A percentile compares a stretch with the other conserved stretches of the same genome.
These are phyloP conservation scores for Euura lappo DNA, from an alignment of 1,140 invertebrate species.

Conservation along the genomic window DNA sequence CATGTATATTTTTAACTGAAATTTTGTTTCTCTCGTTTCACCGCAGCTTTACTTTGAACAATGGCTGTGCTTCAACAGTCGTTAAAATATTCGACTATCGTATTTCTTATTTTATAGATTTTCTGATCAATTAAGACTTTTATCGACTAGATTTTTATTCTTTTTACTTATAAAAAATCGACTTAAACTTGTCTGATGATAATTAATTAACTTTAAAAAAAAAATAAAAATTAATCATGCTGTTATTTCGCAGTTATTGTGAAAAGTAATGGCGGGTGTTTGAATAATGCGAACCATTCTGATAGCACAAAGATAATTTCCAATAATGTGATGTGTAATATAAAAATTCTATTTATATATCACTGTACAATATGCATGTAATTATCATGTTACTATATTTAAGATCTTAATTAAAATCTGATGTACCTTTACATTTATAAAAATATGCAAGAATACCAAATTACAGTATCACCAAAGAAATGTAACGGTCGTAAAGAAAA, in stretches of 20 bases:
- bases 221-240: conserved; percentile 30
- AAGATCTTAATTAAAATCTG: conserved; percentile 16
- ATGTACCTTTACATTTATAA: conserved; percentile 25
- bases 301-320: conserved; percentile 2
- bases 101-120: too few species aligned
- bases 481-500: conserved; percentile 10
- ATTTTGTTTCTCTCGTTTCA: conserved; percentile 10
- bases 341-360: conserved; percentile 22
- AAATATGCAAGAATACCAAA: conserved; percentile 53
- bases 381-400: conserved; percentile 9
- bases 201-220: background rate
- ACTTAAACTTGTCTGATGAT: background rate
- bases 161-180: background rate
- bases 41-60: conserved; percentile 35
- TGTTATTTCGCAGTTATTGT: conserved; percentile 47
- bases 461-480: conserved; percentile 53
- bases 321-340: conserved; percentile 29
- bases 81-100: background rate
- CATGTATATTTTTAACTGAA: background rate
- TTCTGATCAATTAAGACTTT: too few species aligned
- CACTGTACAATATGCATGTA: conserved; percentile 20
- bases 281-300: background rate
- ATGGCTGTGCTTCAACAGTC: conserved; percentile 50
- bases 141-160: too few species aligned
- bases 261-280: conserved; percentile 9